Evolutionary conservation across 2,113 vertebrate species (phyloP), one percentile per base, ranked within the genome.

Genomic region (Genyomyrus donnyi): DNA sequence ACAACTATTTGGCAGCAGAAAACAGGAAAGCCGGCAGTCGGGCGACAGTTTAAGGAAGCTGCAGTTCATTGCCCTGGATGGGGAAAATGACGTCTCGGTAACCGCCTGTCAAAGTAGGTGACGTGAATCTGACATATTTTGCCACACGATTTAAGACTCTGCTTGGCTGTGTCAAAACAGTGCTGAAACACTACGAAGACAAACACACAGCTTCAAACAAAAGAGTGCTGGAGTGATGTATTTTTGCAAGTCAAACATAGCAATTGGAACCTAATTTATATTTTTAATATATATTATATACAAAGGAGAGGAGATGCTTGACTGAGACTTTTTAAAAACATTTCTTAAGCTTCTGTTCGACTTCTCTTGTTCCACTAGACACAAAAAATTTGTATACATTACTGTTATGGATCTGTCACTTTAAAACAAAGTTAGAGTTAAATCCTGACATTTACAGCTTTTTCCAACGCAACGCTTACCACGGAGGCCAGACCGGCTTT

Each of bases 111-210:
- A 84, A 88, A 84, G 48, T 49, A 62, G 52, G 70, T 62, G 87
- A 90, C 39, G 35, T n/a, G 39, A 90, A 83, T 52, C n/a, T 90
- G 90, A 90, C 90, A 90, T 21, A 48, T 90, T 90, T 88, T 90
- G 74, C 90, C 70, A 62, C 52, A 88, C 62, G 49, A 77, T 90
- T 50, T 90, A 39, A 90, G 50, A 53, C 85, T 56, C 49, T 46
- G 52, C 85, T 90, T 27, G 52, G 89, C 85, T 39, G 21, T 90
- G 89, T 77, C 89, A 58, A 90, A 87, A 90, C 58, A 90, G 84
- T 39, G 13, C 27, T 13, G 50, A 83, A 88, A 84, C 42, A 58
- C 70, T 66, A 52, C 52, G 17, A 17, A 83, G 48, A 85, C 74
- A 84, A 49, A 89, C 45, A 74, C 88, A 89, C 50, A 24, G 3